Evolutionary conservation across 2,113 vertebrate genomes (phyloP), one percentile per base, ranked within the genome.

Genomic region (Centrocercus urophasianus): DNA sequence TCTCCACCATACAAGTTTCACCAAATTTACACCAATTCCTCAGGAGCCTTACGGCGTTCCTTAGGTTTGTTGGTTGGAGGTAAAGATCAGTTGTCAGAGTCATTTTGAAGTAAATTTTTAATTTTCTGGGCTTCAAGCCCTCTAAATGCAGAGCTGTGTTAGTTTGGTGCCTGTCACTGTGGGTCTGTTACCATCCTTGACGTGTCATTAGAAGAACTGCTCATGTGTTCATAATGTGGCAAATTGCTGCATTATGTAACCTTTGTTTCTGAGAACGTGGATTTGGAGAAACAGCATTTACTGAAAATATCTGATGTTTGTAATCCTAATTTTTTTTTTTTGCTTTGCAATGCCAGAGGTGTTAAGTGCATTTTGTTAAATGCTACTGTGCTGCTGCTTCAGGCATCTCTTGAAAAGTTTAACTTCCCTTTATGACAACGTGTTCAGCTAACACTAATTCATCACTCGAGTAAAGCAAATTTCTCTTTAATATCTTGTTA

Each of bases 161-260:
- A 63, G 80, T 19, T 90, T 66, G 50, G 16, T 50, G 52, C 70
- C 42, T 52, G 78, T 87, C 47, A 10, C 1, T 83, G 73, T 60
- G 71, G 42, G 28, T 81, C 57, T 75, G 78, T n/a, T 84, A 82
- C 42, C 34, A 13, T 48, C 59, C 90, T 32, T 75, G 70, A 79
- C 36, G 22, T 65, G 11, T 48, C 78, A 57, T 82, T 79, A 89
- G 54, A 67, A 72, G 43, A 19, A 71, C 34, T 32, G 43, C 8
- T 28, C 38, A 17, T 71, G 15, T 50, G 60, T 86, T 96, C n/a
- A 27, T 81, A 80, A 67, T 65, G 52, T 60, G 43, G 40, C 13
- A 94, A n/a, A 88, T 57, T 61, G 79, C 74, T 93, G 22, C 52
- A n/a, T 93, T 93, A 64, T 67, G 7, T 94, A 86, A 88, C 80